Evolutionary conservation across 2,113 vertebrate species (phyloP), one percentile per base, ranked within the genome.

Genomic region (Chelonoidis abingdonii): DNA sequence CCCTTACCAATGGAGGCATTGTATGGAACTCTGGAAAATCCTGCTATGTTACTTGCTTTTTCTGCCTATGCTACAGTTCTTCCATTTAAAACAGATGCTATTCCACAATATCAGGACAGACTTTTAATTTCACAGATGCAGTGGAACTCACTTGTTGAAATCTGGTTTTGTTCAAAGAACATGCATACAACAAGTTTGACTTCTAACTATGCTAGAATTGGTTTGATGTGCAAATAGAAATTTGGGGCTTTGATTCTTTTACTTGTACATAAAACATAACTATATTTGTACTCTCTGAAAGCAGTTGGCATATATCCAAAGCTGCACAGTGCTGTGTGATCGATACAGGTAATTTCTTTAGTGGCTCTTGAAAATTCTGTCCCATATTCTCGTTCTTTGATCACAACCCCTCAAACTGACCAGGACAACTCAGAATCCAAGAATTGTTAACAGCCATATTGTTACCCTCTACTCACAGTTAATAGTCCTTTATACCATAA

Each of bases 161-260:
- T 96, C 93, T 96, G 95, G 88, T 92, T 97, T 96, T 94, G 95
- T 95, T 93, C 93, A 91, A 89, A 94, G 93, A 93, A 84, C 75
- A 41, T 41, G 41, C 41, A 41, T 41, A 41, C 41, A 41, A 41
- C 41, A 41, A 41, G 41, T 41, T 41, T 41, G 87, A 95, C 0
- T 53, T 38, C 83, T 96, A 92, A 56, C 79, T 97, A 83, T 89
- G 95, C 92, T 92, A 86, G 53, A 94, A 93, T 47, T 88, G 90
- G 88, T 97, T 95, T 95, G 93, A 95, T 95, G 86, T 97, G 84
- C 75, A 97, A 96, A 91, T 93, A 87, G 81, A 97, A 95, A 96
- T 94, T 93, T 95, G 93, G 81, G 86, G 93, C 94, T 95, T 79
- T 91, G 84, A 86, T n/a, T 95, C 94, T 95, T 85, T 94, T 95